Base-by-base conservation (phyloP, 64 coral and sea anemone genomes). In the Astreopora myriophthalma region DNA sequence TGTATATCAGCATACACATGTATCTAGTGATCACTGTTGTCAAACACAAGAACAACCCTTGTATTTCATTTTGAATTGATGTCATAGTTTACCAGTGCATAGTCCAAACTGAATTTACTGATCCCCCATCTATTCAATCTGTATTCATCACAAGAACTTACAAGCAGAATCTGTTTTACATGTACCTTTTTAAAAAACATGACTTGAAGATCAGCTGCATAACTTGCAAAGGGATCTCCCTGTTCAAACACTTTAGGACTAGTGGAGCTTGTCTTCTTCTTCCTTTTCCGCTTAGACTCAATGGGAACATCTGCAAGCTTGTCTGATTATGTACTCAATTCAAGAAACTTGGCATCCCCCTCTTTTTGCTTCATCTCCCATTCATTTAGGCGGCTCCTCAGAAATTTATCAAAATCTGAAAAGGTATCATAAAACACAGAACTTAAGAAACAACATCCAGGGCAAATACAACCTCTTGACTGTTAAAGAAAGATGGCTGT, bases 151-250 rank as follows among this genome's bases (percentile, higher is more conserved):
- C n/a, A 62, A 44, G 40, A 44, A 44, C 40, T 44, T 44, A 44
- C 40, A 44, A 44, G 40, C 2, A 44, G 40, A 44, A 44, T 44
- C 40, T 44, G 40, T 44, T 44, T 5, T 62, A 62, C n/a, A 62
- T 20, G 4, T 87, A 88, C 70, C 71, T 88, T 88, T 73, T 34
- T 57, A 55, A 88, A 88, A 38, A 88, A 88, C 2, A 6, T 13
- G 31, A 88, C 34, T 75, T 88, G 90, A 7, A 92, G 29, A 75
- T 92, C 76, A 37, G 90, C 79, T 85, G 79, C 90, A 73, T 61
- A 92, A 34, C 6, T 44, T 74, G 90, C 40, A 85, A 86, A 86
- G 29, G 46, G 70, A 71, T 85, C 32, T 86, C 86, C 2, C 34
- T 76, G 28, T 44, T 44, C 40, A 44, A 44, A 44, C 81, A 85